Evolutionary conservation across 2,113 vertebrate species (phyloP).

Genomic region (Caracal caracal): DNA sequence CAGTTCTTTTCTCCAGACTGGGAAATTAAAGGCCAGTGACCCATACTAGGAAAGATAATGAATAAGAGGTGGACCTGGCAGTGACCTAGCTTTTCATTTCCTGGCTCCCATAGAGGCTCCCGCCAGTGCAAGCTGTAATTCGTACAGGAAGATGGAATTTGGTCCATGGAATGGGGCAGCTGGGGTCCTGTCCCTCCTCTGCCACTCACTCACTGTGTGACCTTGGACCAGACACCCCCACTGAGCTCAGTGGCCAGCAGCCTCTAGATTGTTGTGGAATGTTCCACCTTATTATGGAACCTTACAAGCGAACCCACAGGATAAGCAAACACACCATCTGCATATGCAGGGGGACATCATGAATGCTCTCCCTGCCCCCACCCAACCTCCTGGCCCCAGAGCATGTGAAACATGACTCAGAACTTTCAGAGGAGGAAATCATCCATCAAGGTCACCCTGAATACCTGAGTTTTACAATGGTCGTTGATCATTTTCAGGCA

Average conservation of each 20-base stretch:
- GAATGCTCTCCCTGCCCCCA: neutral
- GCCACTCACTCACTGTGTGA: neutral
- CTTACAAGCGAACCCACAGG: fast-evolving
- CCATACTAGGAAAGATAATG: neutral
- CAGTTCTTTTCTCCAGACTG: neutral
- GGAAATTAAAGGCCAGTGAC: neutral
- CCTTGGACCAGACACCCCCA: neutral
- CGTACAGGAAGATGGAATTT: neutral
- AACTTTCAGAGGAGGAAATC: neutral
- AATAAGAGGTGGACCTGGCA: neutral
- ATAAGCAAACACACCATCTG: fast-evolving
- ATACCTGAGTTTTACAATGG: neutral
- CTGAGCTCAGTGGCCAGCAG: neutral
- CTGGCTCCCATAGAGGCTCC: neutral
- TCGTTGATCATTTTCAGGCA: neutral
- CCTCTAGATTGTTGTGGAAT: neutral
- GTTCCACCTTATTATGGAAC: neutral
- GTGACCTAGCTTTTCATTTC: neutral
- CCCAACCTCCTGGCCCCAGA: neutral
- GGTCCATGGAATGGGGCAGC: neutral
- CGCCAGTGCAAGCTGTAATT: neutral
- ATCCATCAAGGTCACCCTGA: neutral
- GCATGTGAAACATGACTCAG: neutral
- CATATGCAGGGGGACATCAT: fast-evolving
- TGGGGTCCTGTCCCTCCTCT: neutral